Base-by-base conservation (phyloP, 30 jellyfish, hydroid and myxozoan genomes). In the Nemopilema nomurai region DNA sequence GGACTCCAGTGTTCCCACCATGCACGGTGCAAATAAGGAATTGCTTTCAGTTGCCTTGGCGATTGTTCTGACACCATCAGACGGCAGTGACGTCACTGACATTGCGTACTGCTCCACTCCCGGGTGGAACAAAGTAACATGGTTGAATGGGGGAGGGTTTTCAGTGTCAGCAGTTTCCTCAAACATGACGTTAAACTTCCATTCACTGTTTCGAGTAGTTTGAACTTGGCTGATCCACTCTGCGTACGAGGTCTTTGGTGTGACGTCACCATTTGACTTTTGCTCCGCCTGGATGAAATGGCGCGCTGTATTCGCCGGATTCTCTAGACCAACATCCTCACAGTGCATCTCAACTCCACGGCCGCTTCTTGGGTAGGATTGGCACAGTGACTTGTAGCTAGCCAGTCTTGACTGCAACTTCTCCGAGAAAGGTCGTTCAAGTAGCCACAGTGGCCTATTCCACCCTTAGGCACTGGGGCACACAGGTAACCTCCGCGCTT, bases 401-500 rank as follows among this genome's bases (percentile, higher is more conserved):
- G 80, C 92, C 64, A 84, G 74, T 6, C 22, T 72, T 65, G 19
- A 66, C 72, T 74, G 57, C 80, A 84, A 24, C 20, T 51, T 51
- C 0, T 84, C 87, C 62, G 49, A 20, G 92, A 67, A 31, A 84
- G 27, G 25, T 73, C 79, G 25, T 84, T 84, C 19, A 84, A 24
- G 51, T 84, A 84, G 51, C 92, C 92, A 53, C 92, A 84, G n/a
- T 71, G 67, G 64, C 92, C 92, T 8, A 84, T 53, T 24, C 65
- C 74, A 1, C 87, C 92, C 74, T 73, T 71, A 8, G 92, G 92
- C 1, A 84, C 53, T 18, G 92, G 92, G 4, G 92, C 92, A 62
- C 92, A 84, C 71, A 84, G 69, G 57, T 84, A 70, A n/a, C 92
- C 92, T 16, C 92, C 92, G 7, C 92, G 86, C 57, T 84, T 84